phyloP scores from a whole-genome alignment of 2,888 invertebrate genomes.

The Sericinus montela region DNA sequence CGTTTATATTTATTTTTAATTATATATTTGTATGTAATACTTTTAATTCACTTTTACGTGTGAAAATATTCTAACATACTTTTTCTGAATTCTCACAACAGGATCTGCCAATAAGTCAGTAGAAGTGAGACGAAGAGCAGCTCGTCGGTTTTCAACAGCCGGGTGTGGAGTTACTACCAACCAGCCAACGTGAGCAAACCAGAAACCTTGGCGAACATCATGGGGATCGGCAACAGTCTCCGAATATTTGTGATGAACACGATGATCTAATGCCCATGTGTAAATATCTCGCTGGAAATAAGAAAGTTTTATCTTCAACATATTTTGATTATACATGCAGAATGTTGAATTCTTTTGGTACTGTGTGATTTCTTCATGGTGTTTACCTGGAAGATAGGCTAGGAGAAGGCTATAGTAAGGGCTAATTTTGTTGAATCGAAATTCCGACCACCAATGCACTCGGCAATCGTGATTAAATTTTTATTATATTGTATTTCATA shows the following conservation, averaged over 20 bases:
- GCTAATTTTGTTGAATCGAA: too few species aligned
- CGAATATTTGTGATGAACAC: constrained; percentile 93
- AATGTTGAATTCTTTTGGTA: too few species aligned
- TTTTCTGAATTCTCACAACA: constrained; percentile 87
- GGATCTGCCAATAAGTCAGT: constrained; percentile 86
- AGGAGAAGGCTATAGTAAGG: too few species aligned
- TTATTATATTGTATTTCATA: too few species aligned
- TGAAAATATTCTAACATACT: constrained; percentile 51
- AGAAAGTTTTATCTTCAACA: background rate
- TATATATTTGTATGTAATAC: too few species aligned
- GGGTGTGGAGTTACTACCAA: constrained; percentile 91
- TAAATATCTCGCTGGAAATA: constrained; percentile 86
- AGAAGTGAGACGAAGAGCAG: constrained; percentile 76
- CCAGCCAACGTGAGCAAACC: constrained; percentile 97
- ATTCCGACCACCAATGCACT: too few species aligned
- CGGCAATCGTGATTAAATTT: too few species aligned
- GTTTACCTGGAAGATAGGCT: too few species aligned
- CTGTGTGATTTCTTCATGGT: too few species aligned
- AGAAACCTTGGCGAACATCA: constrained; percentile 90
- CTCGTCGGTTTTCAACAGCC: constrained; percentile 83
- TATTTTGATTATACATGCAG: too few species aligned
- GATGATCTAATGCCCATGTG: constrained; percentile 92
- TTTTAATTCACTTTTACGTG: too few species aligned
- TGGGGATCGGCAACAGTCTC: constrained; percentile 93
- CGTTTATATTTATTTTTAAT: too few species aligned